Evolutionary conservation across 2,113 vertebrate species (phyloP), one percentile per base, ranked within the genome.

Genomic region (Symphodus melops): DNA sequence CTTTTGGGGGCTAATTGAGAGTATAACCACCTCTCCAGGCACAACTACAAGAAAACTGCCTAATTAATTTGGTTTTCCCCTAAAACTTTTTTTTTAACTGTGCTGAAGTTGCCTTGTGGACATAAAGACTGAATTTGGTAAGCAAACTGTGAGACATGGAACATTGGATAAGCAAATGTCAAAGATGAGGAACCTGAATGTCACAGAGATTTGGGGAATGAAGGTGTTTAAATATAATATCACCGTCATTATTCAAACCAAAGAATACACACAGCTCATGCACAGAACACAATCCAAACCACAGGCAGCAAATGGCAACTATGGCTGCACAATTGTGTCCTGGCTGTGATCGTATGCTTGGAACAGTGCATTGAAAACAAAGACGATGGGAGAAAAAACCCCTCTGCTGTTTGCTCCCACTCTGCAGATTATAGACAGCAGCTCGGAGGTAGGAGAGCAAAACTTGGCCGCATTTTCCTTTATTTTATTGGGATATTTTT

Each of bases 311-410:
- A 57, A 51, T 33, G 42, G 12, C 46, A 17, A 17, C 46, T 17
- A 48, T 52, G 44, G 36, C 56, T 55, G 1, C 49, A 56, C 58
- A 2, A 36, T 17, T 19, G 14, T 25, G 51, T 20, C 52, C 42
- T 36, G 53, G 56, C 39, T 36, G 2, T 48, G 58, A 59, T 36
- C 1, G 21, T 55, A 11, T 23, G 28, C n/a, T 33, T 68, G 9
- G 48, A n/a, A 42, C 49, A 63, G 21, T 72, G 59, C 53, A 19
- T 36, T 16, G 37, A 54, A 48, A 75, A 64, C 44, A 61, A 7
- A 36, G 36, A 72, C 8, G 17, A 46, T 5, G 23, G 37, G 62
- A n/a, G 48, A 60, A 33, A 56, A 23, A 36, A 74, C 63, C 41
- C 63, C 21, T 41, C 39, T 67, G 65, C 65, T 61, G 11, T 65